phyloP scores from a whole-genome alignment of 1,140 invertebrate species.

The Dufourea novaeangliae region DNA sequence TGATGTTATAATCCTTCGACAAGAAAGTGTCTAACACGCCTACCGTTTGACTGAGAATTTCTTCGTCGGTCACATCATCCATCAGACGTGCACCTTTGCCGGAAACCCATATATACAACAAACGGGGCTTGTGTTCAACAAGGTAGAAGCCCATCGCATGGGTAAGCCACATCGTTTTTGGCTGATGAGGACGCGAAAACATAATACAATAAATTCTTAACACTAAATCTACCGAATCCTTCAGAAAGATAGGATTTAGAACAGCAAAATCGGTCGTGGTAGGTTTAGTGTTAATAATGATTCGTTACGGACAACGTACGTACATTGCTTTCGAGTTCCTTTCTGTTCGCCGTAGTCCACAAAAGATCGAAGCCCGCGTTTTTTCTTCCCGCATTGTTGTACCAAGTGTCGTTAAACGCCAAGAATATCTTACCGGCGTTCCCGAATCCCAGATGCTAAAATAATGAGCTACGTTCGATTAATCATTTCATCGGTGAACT shows the following conservation, averaged over 20 bases:
- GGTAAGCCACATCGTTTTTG: conserved; percentile 80
- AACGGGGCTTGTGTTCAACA: conserved; percentile 84
- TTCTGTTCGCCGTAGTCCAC: conserved; percentile 81
- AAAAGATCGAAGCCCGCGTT: conserved; percentile 78
- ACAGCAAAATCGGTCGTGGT: too few relatives aligned
- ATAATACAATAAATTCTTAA: neutral
- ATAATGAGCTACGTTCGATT: neutral
- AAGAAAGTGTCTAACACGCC: conserved; percentile 78
- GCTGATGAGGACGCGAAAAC: conserved; percentile 32
- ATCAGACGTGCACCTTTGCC: conserved; percentile 81
- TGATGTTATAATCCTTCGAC: conserved; percentile 79
- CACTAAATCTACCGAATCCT: neutral
- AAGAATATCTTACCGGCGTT: conserved; percentile 87
- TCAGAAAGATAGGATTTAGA: too few relatives aligned
- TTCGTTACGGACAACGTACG: neutral
- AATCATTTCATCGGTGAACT: neutral
- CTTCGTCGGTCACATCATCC: conserved; percentile 81
- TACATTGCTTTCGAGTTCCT: conserved; percentile 60
- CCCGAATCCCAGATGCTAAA: conserved; percentile 82
- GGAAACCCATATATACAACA: conserved; percentile 85
- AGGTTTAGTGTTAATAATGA: too few relatives aligned
- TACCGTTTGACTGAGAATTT: conserved; percentile 76
- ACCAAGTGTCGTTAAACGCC: conserved; percentile 85
- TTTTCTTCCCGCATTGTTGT: conserved; percentile 74
- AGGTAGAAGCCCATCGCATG: conserved; percentile 84